Base-by-base conservation (phyloP, 2,113 vertebrate genomes). In the Ascaphus truei region DNA sequence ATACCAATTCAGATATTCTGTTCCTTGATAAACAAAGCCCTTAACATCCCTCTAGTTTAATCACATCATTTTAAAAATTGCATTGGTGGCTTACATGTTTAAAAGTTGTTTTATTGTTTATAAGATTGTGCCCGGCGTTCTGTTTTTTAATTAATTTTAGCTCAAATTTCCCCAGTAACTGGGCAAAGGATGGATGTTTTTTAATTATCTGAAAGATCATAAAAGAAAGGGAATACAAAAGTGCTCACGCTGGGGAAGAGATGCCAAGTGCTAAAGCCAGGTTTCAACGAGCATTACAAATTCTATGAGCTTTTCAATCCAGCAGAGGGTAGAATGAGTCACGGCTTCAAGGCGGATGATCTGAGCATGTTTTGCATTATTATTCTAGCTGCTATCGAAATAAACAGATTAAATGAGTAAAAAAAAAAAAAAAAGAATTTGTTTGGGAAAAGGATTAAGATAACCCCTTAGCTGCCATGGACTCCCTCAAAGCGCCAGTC, bases 151-250 rank as follows among this genome's bases (percentile, higher is more conserved):
- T 68, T 68, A 68, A 68, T 68, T 58, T 15, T 11, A 50, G 66
- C 45, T 59, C 55, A 48, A 68, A 68, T 68, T 37, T 68, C 56
- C 37, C 43, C 55, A 68, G 66, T 22, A 68, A 60, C 55, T 68
- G 66, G 66, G 66, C 55, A 68, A 22, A 60, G 66, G 43, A 68
- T 68, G 66, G 66, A 68, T 68, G 55, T 68, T 50, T 68, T 68
- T 68, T 68, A 68, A 68, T 68, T 60, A 68, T 68, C 66, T 60
- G 56, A 50, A 59, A 60, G 55, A 45, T 58, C 55, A 60, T 68
- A 68, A 50, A 68, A 59, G 66, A 67, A 57, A 67, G n/a, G 27
- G 52, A 68, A 60, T 50, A 55, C 48, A 51, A 65, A 53, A 59
- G 55, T 51, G 51, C 51, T 68, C 55, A 48, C 23, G 31, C 66